Percentiles rank a stretch among this genome's conserved stretches.
Evolutionary conservation across 92 coral and sea anemone genomes (phyloP).

Genomic region (Anthopleura xanthogrammica): DNA sequence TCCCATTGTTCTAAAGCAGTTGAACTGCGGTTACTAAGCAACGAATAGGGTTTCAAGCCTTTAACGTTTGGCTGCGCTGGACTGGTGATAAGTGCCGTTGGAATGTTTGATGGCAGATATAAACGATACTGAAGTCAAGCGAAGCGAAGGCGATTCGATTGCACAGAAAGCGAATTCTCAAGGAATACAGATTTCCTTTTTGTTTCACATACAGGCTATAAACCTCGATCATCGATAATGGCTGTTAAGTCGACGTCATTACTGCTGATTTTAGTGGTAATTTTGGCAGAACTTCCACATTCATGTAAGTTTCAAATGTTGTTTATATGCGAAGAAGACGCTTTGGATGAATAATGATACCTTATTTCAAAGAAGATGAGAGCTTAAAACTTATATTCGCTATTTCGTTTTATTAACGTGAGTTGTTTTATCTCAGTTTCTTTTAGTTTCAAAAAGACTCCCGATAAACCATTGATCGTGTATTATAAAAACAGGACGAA

Average conservation of each 20-base stretch:
- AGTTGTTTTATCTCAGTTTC: slow-evolving; percentile 4
- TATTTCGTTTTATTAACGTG: neutral
- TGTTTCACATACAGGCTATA: neutral
- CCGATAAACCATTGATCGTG: neutral
- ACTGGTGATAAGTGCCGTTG: slow-evolving; percentile 16
- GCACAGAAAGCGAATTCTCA: neutral
- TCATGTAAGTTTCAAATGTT: slow-evolving; percentile 25
- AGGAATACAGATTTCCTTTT: neutral
- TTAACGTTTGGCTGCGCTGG: slow-evolving; percentile 25
- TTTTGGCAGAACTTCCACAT: slow-evolving; percentile 31
- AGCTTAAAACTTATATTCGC: neutral
- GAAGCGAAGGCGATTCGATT: slow-evolving; percentile 6
- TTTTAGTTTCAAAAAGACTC: neutral
- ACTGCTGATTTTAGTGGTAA: slow-evolving; percentile 4
- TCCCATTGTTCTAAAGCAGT: slow-evolving; percentile 10
- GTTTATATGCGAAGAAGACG: slow-evolving; percentile 4
- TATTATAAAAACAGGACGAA: neutral
- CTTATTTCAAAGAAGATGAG: neutral
- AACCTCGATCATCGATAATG: neutral
- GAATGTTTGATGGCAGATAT: slow-evolving; percentile 38
- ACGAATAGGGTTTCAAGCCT: slow-evolving; percentile 17
- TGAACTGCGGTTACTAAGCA: slow-evolving; percentile 30
- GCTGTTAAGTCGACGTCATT: neutral
- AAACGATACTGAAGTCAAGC: slow-evolving; percentile 29
- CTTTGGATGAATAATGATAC: neutral